Conservation (phyloP, 2,113 vertebrate species). For the Mustelus asterias region DNA sequence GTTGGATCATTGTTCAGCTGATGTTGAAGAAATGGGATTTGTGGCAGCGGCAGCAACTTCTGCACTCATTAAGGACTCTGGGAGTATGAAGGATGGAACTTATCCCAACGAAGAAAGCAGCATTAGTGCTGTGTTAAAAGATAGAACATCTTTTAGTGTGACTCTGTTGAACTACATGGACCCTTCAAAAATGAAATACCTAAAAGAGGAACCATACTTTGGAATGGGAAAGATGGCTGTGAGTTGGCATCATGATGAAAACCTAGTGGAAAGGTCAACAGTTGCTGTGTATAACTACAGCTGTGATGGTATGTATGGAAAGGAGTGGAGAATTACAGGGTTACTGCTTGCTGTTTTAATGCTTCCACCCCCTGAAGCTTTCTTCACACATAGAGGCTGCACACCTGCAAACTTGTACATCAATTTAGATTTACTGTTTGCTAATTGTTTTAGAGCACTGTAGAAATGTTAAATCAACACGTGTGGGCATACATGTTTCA, state of each 20-base stretch:
- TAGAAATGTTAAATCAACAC: conserved; percentile 6
- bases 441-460: not conserved
- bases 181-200: conserved; percentile 73
- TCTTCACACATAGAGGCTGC: not conserved
- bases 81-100: conserved; percentile 47
- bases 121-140: conserved; percentile 42
- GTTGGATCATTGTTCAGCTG: conserved; percentile 46
- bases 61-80: conserved; percentile 50
- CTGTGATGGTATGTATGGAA: conserved; percentile 61
- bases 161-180: conserved; percentile 97
- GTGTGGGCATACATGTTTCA: conserved; percentile 27
- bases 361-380: conserved; percentile 6
- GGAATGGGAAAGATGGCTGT: conserved; percentile 97
- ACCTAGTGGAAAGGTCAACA: conserved; percentile 75
- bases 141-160: conserved; percentile 69
- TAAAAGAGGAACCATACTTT: conserved; percentile 93
- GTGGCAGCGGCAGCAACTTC: conserved; percentile 45
- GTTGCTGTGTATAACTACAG: conserved; percentile 92
- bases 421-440: not conserved
- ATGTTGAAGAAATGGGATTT: conserved; percentile 45
- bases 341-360: conserved; percentile 42
- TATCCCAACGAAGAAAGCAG: conserved; percentile 38
- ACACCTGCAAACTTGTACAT: not conserved
- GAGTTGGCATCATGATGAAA: conserved; percentile 96
- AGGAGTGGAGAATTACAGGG: not conserved